Base-by-base conservation (phyloP, 2,797 vertebrate species). In the Micromesistius poutassou region DNA sequence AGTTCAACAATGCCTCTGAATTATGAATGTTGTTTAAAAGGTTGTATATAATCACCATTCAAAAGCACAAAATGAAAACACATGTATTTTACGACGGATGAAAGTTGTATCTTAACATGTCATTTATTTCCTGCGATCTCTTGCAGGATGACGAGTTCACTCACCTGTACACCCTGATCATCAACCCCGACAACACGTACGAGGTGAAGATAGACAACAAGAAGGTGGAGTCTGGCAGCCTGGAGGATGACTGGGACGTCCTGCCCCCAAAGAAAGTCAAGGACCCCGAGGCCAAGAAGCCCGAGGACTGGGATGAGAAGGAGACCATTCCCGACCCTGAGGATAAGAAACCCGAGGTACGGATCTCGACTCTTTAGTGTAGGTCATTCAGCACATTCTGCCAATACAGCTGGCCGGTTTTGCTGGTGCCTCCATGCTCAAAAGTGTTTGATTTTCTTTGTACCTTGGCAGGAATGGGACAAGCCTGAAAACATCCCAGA, bases 181-280 rank as follows among this genome's bases (percentile, higher is more conserved):
- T 97, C 87, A 90, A 89, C 83, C 91, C 95, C 1, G 95, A 95
- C 89, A 95, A 95, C 90, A 96, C 95, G 2, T 96, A 96, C 10
- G 94, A 95, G 81, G 94, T 97, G 62, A 97, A 96, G 90, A 96
- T 96, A 3, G 94, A 96, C 89, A 96, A 96, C 77, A 93, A 96
- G 83, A 94, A 95, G 81, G 95, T 96, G 0, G 94, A 94, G 82
- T 93, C 93, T 2, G 95, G 94, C 70, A 90, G 73, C 80, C 84
- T 96, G 84, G 95, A 96, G 82, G 94, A 95, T 0, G 94, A 97
- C 84, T 97, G 96, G 95, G 94, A 95, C 87, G 92, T 97, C 79
- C 88, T 96, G 72, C 95, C 94, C n/a, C 84, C 95, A 19, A 94
- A 89, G 82, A 96, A 93, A 86, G 90, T 96, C 70, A 95, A 96